Base-by-base conservation (phyloP, 2,113 vertebrate species). In the Chionodraco myersi region DNA sequence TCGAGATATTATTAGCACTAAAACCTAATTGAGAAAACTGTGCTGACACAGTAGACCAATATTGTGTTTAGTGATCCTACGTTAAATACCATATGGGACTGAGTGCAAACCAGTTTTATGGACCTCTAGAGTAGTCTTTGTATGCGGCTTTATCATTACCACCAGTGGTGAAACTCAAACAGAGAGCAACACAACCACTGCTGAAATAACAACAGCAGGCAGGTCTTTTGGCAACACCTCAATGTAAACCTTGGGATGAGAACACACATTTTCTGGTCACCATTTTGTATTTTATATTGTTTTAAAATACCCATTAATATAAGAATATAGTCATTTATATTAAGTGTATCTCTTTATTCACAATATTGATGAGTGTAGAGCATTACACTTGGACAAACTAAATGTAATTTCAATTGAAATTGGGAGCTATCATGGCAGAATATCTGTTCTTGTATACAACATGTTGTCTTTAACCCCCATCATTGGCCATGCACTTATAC, bases 151-250 rank as follows among this genome's bases (percentile, higher is more conserved):
- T 75, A 80, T 72, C 64, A 60, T 36, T 72, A 80, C 59, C 76
- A 59, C 67, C 74, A 73, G n/a, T 77, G 84, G 78, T 70, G 64
- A 88, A 81, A 41, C 36, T 41, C 1, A 7, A 41, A 80, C 48
- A 45, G 11, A 72, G 49, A 80, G 47, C 61, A 30, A 68, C 63
- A 49, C 47, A 60, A 60, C 64, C 79, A 47, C 64, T 74, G 65
- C 52, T 88, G 72, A 84, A 89, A 88, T 67, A 87, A 79, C 54
- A 75, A 10, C 72, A 45, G 30, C 60, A 14, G 69, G 53, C 34
- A 64, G 62, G 18, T 48, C 64, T 54, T 61, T 59, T 10, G 21
- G 21, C 23, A 68, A 48, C 30, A 13, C 45, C n/a, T 53, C n/a
- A 30, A 18, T 18, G 45, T 72, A 21, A 62, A 56, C 65, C 5